Percentiles rank a stretch among this genome's conserved stretches.
These are phyloP conservation scores for Vipera ursinii DNA, from an alignment of 2,797 vertebrate genomes.

Conservation along the genomic window DNA sequence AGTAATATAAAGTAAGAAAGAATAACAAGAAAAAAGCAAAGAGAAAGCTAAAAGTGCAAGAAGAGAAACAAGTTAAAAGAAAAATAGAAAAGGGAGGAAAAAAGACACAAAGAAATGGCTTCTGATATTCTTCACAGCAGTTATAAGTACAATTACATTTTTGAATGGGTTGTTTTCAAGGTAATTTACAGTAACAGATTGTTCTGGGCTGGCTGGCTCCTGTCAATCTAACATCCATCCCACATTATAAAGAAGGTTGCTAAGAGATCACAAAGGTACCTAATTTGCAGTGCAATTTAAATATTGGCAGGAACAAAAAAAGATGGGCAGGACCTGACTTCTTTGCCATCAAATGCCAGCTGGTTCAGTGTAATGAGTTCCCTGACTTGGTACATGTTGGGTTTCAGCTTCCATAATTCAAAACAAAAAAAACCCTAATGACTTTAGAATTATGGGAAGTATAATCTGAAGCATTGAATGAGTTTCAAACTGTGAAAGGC, in stretches of 20 bases:
- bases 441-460: background rate
- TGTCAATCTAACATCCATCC: constrained; percentile 32
- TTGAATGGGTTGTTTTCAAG: constrained; percentile 42
- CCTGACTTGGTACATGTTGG: background rate
- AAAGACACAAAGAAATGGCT: background rate
- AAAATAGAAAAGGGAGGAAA: background rate
- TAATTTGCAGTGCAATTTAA: constrained; percentile 15
- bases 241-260: constrained; percentile 14
- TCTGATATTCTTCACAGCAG: background rate
- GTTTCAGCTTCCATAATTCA: background rate
- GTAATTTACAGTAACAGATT: constrained; percentile 38
- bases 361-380: background rate
- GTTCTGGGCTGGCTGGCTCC: constrained; percentile 40
- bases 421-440: background rate
- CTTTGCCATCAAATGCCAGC: constrained; percentile 29
- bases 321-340: background rate
- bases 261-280: background rate
- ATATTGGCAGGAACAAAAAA: background rate
- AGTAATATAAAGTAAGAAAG: background rate
- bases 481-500: background rate
- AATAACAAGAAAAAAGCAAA: background rate
- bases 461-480: background rate
- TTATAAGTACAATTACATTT: constrained; percentile 39
- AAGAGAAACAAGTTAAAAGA: background rate
- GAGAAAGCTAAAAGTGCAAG: background rate